Conservation (phyloP, 2,888 invertebrate species). For the Phaedon cochleariae region DNA sequence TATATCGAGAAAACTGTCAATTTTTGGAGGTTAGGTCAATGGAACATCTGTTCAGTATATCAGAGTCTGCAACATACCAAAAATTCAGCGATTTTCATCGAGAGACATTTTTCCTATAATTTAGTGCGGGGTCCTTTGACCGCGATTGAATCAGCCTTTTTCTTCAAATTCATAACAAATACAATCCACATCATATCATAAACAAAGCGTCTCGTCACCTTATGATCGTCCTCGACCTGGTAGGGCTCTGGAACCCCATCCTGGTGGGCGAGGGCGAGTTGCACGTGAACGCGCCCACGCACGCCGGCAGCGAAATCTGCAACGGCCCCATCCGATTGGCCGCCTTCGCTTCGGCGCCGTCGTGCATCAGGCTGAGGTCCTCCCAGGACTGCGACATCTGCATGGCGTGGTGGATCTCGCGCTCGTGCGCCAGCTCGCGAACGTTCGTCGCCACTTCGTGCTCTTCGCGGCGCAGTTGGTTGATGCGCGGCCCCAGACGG, state of each 20-base stretch:
- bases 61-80: too few relatives aligned
- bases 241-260: conserved; percentile 69
- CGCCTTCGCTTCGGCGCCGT: conserved; percentile 50
- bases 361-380: conserved; percentile 79
- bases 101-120: too few relatives aligned
- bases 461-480: conserved; percentile 88
- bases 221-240: conserved; percentile 56
- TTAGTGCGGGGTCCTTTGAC: too few relatives aligned
- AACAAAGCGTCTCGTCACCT: neutral
- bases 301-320: conserved; percentile 63
- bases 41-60: too few relatives aligned
- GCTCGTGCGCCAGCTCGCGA: conserved; percentile 90
- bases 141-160: too few relatives aligned
- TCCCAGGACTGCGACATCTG: conserved; percentile 96
- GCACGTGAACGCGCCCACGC: conserved; percentile 50
- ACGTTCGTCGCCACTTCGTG: conserved; percentile 83
- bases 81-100: too few relatives aligned
- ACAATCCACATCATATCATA: too few relatives aligned
- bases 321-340: conserved; percentile 58
- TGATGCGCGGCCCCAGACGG: conserved; percentile 83
- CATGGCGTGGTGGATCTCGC: conserved; percentile 89
- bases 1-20: too few relatives aligned
- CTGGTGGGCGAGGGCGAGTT: conserved; percentile 60
- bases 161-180: too few relatives aligned
- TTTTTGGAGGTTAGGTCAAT: too few relatives aligned